phyloP scores from a whole-genome alignment of 2,113 vertebrate genomes.

The Tenebrosternarchus preto region DNA sequence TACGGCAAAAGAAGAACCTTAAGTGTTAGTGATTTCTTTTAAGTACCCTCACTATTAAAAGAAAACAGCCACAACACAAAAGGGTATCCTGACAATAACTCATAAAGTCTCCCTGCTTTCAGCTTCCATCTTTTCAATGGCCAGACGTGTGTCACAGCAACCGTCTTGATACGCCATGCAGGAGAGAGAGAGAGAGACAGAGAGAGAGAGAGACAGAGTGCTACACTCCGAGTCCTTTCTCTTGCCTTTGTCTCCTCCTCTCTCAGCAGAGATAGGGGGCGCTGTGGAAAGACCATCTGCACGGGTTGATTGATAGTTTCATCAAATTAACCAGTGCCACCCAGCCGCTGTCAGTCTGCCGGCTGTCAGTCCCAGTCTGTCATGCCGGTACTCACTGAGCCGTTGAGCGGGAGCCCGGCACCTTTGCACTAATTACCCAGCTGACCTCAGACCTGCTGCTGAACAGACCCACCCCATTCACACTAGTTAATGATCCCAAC shows the following conservation, averaged over 20 bases:
- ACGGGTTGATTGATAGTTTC: slow-evolving; percentile 53
- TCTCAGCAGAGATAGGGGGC: slow-evolving; percentile 8
- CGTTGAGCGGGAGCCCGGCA: not conserved
- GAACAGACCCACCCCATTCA: not conserved
- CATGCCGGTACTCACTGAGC: slow-evolving; percentile 19
- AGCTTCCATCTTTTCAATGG: slow-evolving; percentile 20
- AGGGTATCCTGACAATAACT: not conserved
- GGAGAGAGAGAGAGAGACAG: no score
- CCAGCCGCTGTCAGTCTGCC: slow-evolving; percentile 46
- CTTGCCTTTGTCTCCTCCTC: slow-evolving; percentile 19
- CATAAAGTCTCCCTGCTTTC: slow-evolving; percentile 1
- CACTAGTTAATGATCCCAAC: not conserved
- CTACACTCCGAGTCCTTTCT: slow-evolving; percentile 20
- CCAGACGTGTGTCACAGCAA: slow-evolving; percentile 28
- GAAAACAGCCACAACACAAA: not conserved
- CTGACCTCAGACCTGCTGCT: not conserved
- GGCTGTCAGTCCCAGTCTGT: slow-evolving; percentile 56
- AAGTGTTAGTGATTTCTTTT: not conserved
- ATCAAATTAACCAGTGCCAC: slow-evolving; percentile 49
- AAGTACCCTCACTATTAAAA: not conserved
- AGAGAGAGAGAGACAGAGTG: slow-evolving; percentile 6
- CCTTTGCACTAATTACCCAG: slow-evolving; percentile 1
- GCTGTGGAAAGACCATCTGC: slow-evolving; percentile 46
- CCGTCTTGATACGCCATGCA: slow-evolving; percentile 28
- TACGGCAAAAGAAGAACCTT: not conserved